Evolutionary conservation across 2,113 vertebrate genomes (phyloP).

Genomic region (Psilopogon haemacephalus): DNA sequence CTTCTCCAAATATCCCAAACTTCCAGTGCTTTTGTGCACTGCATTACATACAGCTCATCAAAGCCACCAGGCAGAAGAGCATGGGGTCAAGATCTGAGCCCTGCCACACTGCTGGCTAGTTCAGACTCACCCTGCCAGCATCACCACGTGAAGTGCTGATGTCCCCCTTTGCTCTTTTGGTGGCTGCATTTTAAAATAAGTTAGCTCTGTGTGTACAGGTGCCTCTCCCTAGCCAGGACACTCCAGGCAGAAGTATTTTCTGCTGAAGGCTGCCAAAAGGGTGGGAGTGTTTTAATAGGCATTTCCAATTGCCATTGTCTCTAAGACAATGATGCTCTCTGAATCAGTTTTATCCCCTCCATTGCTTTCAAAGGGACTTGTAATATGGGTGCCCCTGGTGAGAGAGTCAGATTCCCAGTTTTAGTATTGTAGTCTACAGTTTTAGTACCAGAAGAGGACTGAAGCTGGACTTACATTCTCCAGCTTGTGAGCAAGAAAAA

Average conservation of each 20-base stretch:
- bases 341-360: neutral
- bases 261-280: neutral
- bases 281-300: fast-evolving
- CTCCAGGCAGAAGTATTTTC: neutral
- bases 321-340: neutral
- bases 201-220: fast-evolving
- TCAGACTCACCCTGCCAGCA: neutral
- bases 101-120: too few relatives aligned
- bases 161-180: fast-evolving
- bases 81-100: neutral
- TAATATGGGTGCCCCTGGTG: neutral
- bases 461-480: neutral
- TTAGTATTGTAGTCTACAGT: neutral
- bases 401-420: neutral
- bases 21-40: neutral
- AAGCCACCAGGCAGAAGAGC: neutral
- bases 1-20: fast-evolving
- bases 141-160: neutral
- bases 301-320: neutral
- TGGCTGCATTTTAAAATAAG: neutral
- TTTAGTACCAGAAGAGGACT: neutral
- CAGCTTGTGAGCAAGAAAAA: neutral
- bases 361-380: neutral
- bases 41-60: neutral
- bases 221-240: neutral